Conservation (phyloP, 2,113 vertebrate species). For the Eretmochelys imbricata region DNA sequence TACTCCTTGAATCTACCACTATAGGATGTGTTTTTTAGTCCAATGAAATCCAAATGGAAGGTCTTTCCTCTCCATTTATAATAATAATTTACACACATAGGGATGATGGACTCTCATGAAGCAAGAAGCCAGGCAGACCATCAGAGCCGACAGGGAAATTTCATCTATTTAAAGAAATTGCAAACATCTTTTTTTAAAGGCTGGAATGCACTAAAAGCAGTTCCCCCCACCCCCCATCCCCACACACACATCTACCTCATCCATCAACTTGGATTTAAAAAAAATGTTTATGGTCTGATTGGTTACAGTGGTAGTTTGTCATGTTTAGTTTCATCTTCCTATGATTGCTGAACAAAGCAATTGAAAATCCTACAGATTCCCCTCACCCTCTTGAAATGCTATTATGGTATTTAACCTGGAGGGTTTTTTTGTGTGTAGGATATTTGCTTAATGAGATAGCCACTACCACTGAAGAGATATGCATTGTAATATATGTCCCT, state of each 20-base stretch:
- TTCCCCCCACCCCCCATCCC: not conserved
- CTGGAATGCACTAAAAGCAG: not conserved
- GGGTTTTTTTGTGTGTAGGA: not conserved
- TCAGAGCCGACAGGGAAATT: not conserved
- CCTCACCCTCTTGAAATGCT: not conserved
- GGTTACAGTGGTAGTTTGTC: not conserved
- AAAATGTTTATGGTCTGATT: not conserved
- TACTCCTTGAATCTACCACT: not conserved
- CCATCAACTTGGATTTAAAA: not conserved
- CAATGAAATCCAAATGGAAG: slow-evolving; percentile 37
- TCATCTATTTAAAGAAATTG: not conserved
- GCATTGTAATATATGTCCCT: not conserved
- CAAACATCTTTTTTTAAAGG: not conserved
- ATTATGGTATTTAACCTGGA: not conserved
- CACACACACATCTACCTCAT: not conserved
- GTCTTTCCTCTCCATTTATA: not conserved
- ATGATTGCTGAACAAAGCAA: not conserved
- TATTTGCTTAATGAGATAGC: not conserved
- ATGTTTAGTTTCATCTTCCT: rapidly evolving
- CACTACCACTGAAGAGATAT: not conserved
- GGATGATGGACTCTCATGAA: not conserved
- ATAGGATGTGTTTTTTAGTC: no score
- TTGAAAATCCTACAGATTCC: not conserved
- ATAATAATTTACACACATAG: slow-evolving; percentile 24
- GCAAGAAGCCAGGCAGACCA: not conserved